These are phyloP conservation scores for Cephonodes hylas DNA, from an alignment of 2,888 invertebrate species.

Conservation along the genomic window DNA sequence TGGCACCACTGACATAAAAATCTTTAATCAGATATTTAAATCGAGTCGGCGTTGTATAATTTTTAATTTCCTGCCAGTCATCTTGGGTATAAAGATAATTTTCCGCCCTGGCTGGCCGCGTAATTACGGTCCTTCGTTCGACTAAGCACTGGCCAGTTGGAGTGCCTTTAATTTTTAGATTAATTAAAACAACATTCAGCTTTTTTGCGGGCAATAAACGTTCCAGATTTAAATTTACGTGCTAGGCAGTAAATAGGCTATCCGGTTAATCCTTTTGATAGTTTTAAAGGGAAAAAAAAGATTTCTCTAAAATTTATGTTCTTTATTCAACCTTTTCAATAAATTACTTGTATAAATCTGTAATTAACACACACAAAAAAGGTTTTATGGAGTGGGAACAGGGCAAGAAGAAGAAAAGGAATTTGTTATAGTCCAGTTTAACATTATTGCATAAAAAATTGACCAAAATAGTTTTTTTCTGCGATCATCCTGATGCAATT, in stretches of 20 bases:
- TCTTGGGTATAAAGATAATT: slow-evolving; percentile 42
- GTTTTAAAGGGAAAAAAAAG: neutral
- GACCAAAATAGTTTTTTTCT: too few relatives aligned
- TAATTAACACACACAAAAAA: too few relatives aligned
- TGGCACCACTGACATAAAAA: neutral
- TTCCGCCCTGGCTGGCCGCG: slow-evolving; percentile 44
- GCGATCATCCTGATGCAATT: too few relatives aligned
- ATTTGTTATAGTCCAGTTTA: too few relatives aligned
- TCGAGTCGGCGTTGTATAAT: slow-evolving; percentile 23
- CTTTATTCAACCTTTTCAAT: neutral
- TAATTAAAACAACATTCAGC: slow-evolving; percentile 4
- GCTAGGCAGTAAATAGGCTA: neutral
- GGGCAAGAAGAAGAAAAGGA: too few relatives aligned
- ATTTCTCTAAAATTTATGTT: neutral
- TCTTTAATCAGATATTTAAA: neutral
- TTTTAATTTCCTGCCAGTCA: slow-evolving; percentile 39
- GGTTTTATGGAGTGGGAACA: too few relatives aligned
- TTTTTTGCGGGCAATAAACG: neutral
- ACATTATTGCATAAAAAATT: too few relatives aligned
- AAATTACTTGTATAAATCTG: neutral
- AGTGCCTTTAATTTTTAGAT: neutral
- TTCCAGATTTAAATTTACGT: neutral
- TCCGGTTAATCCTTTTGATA: neutral
- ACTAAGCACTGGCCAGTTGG: slow-evolving; percentile 31
- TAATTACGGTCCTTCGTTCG: slow-evolving; percentile 42